phyloP scores from a whole-genome alignment of 2,113 vertebrate genomes.

The Dicrurus megarhynchus region DNA sequence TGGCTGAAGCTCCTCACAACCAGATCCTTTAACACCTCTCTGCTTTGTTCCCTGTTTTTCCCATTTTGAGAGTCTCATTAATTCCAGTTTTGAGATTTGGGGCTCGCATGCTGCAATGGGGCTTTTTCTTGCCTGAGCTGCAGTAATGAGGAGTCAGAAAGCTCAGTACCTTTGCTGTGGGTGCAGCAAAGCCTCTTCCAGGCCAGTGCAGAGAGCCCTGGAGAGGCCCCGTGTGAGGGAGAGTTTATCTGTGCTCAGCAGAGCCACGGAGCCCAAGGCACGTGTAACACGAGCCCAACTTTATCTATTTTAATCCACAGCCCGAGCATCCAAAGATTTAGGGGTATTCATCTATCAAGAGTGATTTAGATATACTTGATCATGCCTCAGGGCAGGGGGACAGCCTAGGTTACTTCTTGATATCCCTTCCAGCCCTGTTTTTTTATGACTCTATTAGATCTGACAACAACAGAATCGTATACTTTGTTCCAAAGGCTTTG shows the following conservation, averaged over 20 bases:
- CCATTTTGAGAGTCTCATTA: background rate
- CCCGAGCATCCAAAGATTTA: background rate
- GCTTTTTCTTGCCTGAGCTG: background rate
- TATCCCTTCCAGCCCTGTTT: constrained; percentile 45
- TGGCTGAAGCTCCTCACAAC: background rate
- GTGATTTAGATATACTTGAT: constrained; percentile 50
- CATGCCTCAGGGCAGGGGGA: constrained; percentile 46
- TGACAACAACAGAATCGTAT: constrained; percentile 55
- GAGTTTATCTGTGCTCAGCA: background rate
- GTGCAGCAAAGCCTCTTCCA: background rate
- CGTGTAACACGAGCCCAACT: background rate
- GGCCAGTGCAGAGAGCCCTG: background rate
- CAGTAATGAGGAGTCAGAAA: background rate
- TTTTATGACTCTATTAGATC: constrained; percentile 58
- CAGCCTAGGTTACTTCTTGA: constrained; percentile 32
- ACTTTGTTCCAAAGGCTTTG: constrained; percentile 55
- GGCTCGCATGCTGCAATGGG: accelerated
- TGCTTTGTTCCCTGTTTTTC: background rate
- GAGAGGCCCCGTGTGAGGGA: background rate
- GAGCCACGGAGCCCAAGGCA: accelerated
- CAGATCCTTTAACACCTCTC: background rate
- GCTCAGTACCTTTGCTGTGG: accelerated
- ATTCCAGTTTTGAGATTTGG: background rate
- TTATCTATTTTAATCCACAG: background rate
- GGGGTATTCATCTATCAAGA: constrained; percentile 40